Evolutionary conservation across 2,888 invertebrate genomes (phyloP), one percentile per base, ranked within the genome.

Genomic region (Tetragonisca angustula): DNA sequence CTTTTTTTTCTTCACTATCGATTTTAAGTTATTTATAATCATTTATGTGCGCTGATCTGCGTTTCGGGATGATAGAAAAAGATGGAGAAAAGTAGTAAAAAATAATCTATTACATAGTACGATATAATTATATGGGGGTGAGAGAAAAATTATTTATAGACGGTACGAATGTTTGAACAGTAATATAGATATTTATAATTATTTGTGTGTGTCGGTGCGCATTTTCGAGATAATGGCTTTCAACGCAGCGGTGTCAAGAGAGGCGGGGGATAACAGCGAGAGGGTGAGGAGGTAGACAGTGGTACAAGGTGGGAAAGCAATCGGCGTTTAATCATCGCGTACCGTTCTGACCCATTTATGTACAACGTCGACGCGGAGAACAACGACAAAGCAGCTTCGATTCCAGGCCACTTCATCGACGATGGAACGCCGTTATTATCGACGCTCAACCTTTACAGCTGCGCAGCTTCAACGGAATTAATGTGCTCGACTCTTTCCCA

Each of bases 21-120:
- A 82, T 87, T 84, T 82, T 71, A 65, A 86, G 81, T 87, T 84
- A 86, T 86, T 88, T 86, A 84, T 87, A 74, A 84, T 83, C 81
- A 74, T 85, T 84, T 81, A 62, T 77, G 68, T 72, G 79, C 77
- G 80, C 81, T 76, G 77, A 82, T 70, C 69, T n/a, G 61, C 49
- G 49, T 72, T 50, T 68, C 43, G 68, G 71, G 68, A 32, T 27
- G 27, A 27, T 27, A 27, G 27, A 27, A 27, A 27, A 27, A 27
- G 27, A 27, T 27, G 27, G 43, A 43, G 43, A 11, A 43, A 43
- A 43, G 11, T 9, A 43, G 9, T 9, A 43, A 11, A 1, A 36
- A 36, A 36, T 43, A 6, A 43, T 11, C 1, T 43, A 43, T 43
- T 43, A 9, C 9, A 43, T 43, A 9, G 9, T 43, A 1, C 9